These are phyloP conservation scores for Arothron firmamentum DNA, from an alignment of 2,113 vertebrate genomes.

Conservation along the genomic window DNA sequence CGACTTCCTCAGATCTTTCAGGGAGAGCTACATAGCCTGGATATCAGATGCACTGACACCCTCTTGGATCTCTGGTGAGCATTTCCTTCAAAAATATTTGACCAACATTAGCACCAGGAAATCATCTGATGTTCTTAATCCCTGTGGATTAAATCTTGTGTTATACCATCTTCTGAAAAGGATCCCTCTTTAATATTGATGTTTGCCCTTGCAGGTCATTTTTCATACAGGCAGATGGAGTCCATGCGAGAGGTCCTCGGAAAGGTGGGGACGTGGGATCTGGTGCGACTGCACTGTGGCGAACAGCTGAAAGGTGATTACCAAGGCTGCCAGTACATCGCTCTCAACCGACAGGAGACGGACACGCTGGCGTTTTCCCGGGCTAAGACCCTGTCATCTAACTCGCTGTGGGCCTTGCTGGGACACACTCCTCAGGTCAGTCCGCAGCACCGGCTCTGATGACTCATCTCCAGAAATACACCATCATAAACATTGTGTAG, in stretches of 20 bases:
- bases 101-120: neutral
- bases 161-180: neutral
- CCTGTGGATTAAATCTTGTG: too few species aligned
- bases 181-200: neutral
- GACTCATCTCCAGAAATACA: neutral
- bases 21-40: conserved; percentile 67
- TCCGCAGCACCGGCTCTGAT: neutral
- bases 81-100: neutral
- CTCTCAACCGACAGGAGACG: conserved; percentile 66
- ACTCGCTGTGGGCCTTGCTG: conserved; percentile 70
- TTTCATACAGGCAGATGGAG: conserved; percentile 73
- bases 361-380: conserved; percentile 67
- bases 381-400: conserved; percentile 43
- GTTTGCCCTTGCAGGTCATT: conserved; percentile 60
- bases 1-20: conserved; percentile 68
- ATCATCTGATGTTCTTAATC: neutral
- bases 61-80: conserved; percentile 74
- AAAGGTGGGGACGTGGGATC: conserved; percentile 74
- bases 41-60: conserved; percentile 69
- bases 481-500: too few species aligned
- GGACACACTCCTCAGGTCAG: conserved; percentile 73
- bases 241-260: conserved; percentile 53
- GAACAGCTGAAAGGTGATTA: conserved; percentile 72
- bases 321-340: conserved; percentile 68
- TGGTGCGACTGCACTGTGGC: conserved; percentile 59